These are phyloP conservation scores for Eriocheir sinensis DNA, from an alignment of 1,140 invertebrate species.

Conservation along the genomic window DNA sequence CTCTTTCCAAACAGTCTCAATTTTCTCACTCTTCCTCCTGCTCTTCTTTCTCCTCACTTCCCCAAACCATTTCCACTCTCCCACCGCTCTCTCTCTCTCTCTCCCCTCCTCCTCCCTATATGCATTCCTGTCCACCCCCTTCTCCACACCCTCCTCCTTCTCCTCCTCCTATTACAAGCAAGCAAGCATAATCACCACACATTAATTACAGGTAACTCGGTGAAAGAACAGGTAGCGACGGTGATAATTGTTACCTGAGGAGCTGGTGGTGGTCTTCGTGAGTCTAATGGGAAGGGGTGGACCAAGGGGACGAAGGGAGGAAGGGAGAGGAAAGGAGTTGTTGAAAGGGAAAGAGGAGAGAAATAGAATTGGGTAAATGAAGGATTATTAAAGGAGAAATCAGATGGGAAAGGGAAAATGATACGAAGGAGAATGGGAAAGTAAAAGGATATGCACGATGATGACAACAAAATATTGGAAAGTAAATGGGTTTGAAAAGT, in stretches of 20 bases:
- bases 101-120: not conserved
- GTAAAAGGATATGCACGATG: too few relatives aligned
- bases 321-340: not conserved
- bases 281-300: not conserved
- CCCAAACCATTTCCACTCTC: too few relatives aligned
- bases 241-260: not conserved
- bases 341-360: not conserved
- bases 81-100: not conserved
- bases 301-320: not conserved
- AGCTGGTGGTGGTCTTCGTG: not conserved
- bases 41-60: too few relatives aligned
- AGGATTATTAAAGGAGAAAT: not conserved
- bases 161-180: not conserved
- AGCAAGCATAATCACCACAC: not conserved
- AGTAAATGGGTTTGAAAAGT: too few relatives aligned
- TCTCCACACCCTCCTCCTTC: not conserved
- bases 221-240: not conserved
- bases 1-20: too few relatives aligned
- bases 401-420: not conserved
- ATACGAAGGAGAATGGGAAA: not conserved
- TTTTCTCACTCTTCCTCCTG: too few relatives aligned
- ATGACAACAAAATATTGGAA: too few relatives aligned
- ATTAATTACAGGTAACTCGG: slow-evolving; percentile 30
- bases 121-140: too few relatives aligned
- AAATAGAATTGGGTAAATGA: not conserved